A percentile compares a stretch with the other conserved stretches of the same genome.
These are phyloP conservation scores for Drosophila lowei DNA, from an alignment of 1,140 invertebrate genomes.

Conservation along the genomic window DNA sequence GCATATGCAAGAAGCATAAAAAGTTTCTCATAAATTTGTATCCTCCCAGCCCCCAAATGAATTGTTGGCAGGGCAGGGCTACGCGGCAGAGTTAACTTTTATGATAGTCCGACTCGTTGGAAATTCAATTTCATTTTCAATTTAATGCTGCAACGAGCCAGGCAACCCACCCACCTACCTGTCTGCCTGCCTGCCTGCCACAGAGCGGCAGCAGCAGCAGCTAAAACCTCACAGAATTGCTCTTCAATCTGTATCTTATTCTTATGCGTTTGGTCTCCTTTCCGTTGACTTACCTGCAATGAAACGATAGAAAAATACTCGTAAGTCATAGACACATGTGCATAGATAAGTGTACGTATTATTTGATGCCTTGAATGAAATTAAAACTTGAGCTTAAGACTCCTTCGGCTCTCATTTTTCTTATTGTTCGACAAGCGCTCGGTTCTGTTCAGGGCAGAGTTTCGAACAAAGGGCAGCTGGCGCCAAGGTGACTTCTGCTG, in stretches of 20 bases:
- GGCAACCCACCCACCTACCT: constrained; percentile 8
- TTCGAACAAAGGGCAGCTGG: constrained; percentile 18
- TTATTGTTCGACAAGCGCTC: not conserved
- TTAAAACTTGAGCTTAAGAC: constrained; percentile 31
- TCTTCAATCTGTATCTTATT: constrained; percentile 46
- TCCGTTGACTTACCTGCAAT: constrained; percentile 76
- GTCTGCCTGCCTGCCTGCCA: not conserved
- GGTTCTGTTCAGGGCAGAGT: not conserved
- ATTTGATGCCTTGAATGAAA: constrained; percentile 50
- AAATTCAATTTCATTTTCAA: constrained; percentile 81
- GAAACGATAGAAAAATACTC: constrained; percentile 72
- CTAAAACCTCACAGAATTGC: constrained; percentile 21
- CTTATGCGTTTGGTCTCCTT: constrained; percentile 22
- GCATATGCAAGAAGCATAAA: constrained; percentile 70
- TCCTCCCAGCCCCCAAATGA: constrained; percentile 49
- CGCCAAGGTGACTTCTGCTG: constrained; percentile 21
- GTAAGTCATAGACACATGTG: constrained; percentile 27
- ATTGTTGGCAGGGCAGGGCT: constrained; percentile 43
- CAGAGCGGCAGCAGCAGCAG: constrained; percentile 12
- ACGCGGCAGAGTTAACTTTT: constrained; percentile 42
- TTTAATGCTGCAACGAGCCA: constrained; percentile 75
- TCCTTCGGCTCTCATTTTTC: not conserved
- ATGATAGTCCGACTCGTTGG: constrained; percentile 57
- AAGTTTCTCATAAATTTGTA: constrained; percentile 70
- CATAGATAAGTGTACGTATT: constrained; percentile 31